Conservation (phyloP, 2,888 invertebrate genomes). For the Nomada hirtipes region DNA sequence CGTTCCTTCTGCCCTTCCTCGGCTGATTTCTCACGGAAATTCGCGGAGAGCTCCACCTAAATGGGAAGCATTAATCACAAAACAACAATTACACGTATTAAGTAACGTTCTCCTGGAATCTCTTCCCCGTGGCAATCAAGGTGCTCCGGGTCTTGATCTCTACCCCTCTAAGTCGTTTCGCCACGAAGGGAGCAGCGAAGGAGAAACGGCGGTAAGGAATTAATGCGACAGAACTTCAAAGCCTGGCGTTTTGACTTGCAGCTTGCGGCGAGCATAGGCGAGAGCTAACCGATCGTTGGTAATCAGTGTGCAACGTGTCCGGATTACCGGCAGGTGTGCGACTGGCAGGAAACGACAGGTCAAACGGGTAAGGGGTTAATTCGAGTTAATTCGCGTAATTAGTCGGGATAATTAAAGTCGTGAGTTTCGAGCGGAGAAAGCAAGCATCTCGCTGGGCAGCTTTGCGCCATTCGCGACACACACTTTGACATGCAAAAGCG, state of each 20-base stretch:
- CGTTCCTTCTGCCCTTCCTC: background rate
- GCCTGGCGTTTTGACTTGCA: constrained; percentile 63
- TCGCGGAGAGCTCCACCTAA: constrained; percentile 5
- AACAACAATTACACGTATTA: constrained; percentile 47
- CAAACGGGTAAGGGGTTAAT: constrained; percentile 79
- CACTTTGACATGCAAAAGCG: constrained; percentile 55
- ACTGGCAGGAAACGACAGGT: constrained; percentile 55
- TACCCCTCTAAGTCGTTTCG: constrained; percentile 10
- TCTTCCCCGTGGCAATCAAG: constrained; percentile 23
- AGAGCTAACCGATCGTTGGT: constrained; percentile 65
- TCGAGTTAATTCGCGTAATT: constrained; percentile 81
- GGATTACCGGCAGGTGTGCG: constrained; percentile 64
- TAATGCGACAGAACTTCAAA: constrained; percentile 68
- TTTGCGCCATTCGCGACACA: constrained; percentile 42
- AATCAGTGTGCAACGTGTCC: constrained; percentile 66
- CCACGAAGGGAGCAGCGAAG: constrained; percentile 2
- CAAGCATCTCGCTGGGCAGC: constrained; percentile 53
- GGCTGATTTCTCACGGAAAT: background rate
- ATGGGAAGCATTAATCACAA: constrained; percentile 48
- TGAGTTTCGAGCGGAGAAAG: constrained; percentile 66
- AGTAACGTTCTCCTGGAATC: constrained; percentile 17
- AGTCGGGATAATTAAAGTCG: constrained; percentile 80
- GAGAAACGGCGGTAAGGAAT: constrained; percentile 51
- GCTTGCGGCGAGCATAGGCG: constrained; percentile 58
- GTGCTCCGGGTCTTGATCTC: constrained; percentile 23